Conservation (phyloP, 1,140 invertebrate genomes). For the Wasmannia auropunctata region DNA sequence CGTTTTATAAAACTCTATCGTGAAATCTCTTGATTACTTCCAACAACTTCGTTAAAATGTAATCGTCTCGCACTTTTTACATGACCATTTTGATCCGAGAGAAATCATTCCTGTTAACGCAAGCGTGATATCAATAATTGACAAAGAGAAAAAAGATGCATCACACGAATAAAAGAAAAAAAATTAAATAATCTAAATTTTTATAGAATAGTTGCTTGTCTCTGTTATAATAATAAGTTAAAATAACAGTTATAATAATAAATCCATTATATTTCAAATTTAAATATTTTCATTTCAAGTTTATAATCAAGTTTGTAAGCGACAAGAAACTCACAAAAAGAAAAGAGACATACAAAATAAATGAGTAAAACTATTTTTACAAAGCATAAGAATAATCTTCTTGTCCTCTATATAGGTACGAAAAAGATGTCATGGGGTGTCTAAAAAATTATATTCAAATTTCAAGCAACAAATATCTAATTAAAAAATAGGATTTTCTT, state of each 20-base stretch:
- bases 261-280: background rate
- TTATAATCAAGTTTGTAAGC: background rate
- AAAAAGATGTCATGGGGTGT: background rate
- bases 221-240: background rate
- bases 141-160: background rate
- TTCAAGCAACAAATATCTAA: background rate
- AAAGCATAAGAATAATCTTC: background rate
- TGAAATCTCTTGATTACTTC: slow-evolving; percentile 29
- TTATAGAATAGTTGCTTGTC: no score
- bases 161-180: background rate
- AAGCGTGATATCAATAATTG: slow-evolving; percentile 31
- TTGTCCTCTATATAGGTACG: background rate
- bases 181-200: background rate
- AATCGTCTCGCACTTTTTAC: slow-evolving; percentile 23
- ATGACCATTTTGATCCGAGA: slow-evolving; percentile 9
- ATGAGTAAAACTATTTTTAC: background rate
- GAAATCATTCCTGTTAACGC: slow-evolving; percentile 32
- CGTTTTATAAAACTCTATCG: slow-evolving; percentile 16
- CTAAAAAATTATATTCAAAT: background rate
- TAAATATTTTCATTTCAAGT: slow-evolving; percentile 2
- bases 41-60: slow-evolving; percentile 41
- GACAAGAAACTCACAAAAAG: background rate
- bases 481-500: background rate
- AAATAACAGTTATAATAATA: background rate
- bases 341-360: background rate